Percentiles rank a stretch among this genome's conserved stretches.
Evolutionary conservation across 2,797 vertebrate species (phyloP).

Genomic region (Karalla daura): DNA sequence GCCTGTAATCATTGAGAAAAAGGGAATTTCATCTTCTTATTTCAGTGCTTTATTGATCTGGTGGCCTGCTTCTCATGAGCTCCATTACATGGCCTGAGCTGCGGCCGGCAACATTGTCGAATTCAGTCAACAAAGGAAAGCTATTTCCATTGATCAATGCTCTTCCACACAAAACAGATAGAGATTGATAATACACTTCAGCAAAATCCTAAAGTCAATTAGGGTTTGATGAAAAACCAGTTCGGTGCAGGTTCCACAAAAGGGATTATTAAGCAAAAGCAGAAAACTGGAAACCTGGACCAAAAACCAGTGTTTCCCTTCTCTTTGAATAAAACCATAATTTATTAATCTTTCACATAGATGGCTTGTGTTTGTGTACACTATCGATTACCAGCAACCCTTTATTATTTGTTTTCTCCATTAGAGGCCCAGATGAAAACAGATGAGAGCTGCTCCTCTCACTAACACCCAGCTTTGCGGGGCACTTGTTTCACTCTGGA

Average conservation of each 20-base stretch:
- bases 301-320: conserved; percentile 57
- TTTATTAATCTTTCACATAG: conserved; percentile 80
- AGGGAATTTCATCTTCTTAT: conserved; percentile 81
- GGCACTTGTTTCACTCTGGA: conserved; percentile 38
- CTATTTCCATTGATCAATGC: conserved; percentile 87
- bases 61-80: conserved; percentile 75
- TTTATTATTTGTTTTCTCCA: conserved; percentile 81
- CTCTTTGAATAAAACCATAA: conserved; percentile 72
- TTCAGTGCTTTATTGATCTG: conserved; percentile 83
- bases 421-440: conserved; percentile 78
- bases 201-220: conserved; percentile 84
- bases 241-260: conserved; percentile 68
- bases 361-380: conserved; percentile 65
- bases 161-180: conserved; percentile 81
- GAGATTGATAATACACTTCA: conserved; percentile 87
- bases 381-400: conserved; percentile 80
- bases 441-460: conserved; percentile 75
- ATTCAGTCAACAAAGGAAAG: conserved; percentile 83
- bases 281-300: conserved; percentile 72
- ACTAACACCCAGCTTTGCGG: conserved; percentile 45
- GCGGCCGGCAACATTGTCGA: conserved; percentile 76
- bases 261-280: conserved; percentile 70
- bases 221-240: conserved; percentile 77
- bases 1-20: conserved; percentile 72
- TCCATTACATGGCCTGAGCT: conserved; percentile 75